These are phyloP conservation scores for Carettochelys insculpta DNA, from an alignment of 2,113 vertebrate genomes.

Conservation along the genomic window DNA sequence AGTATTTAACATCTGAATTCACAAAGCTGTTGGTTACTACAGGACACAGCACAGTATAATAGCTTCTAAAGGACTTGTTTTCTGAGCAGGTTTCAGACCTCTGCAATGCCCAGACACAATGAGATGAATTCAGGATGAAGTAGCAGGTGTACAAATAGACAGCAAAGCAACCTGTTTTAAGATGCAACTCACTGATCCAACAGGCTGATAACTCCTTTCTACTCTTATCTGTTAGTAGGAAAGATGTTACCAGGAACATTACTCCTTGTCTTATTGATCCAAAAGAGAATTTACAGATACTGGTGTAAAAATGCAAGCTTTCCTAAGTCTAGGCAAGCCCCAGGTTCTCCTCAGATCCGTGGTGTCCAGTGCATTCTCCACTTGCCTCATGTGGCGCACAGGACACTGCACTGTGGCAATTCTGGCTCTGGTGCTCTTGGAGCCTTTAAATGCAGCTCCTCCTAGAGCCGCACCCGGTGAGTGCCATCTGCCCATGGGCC, in stretches of 20 bases:
- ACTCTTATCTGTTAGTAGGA: not conserved
- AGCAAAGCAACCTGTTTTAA: not conserved
- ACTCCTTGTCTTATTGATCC: not conserved
- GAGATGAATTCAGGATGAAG: not conserved
- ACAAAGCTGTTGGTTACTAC: not conserved
- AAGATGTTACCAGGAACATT: not conserved
- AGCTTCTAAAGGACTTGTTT: not conserved
- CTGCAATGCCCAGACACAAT: not conserved
- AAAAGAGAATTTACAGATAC: not conserved
- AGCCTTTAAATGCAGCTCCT: too few relatives aligned
- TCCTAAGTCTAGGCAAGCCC: not conserved
- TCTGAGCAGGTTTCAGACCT: not conserved
- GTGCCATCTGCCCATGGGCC: too few relatives aligned
- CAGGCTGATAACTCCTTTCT: not conserved
- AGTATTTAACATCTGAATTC: not conserved
- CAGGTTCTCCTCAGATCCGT: not conserved
- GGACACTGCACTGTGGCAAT: too few relatives aligned
- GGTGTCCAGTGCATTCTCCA: too few relatives aligned
- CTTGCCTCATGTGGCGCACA: too few relatives aligned
- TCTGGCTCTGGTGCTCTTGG: too few relatives aligned
- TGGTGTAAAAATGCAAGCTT: not conserved
- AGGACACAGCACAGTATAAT: not conserved
- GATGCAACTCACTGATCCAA: not conserved
- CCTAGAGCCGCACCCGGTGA: too few relatives aligned
- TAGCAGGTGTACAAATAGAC: not conserved